Base-by-base conservation (phyloP, 1,140 invertebrate genomes). In the Orius laevigatus region DNA sequence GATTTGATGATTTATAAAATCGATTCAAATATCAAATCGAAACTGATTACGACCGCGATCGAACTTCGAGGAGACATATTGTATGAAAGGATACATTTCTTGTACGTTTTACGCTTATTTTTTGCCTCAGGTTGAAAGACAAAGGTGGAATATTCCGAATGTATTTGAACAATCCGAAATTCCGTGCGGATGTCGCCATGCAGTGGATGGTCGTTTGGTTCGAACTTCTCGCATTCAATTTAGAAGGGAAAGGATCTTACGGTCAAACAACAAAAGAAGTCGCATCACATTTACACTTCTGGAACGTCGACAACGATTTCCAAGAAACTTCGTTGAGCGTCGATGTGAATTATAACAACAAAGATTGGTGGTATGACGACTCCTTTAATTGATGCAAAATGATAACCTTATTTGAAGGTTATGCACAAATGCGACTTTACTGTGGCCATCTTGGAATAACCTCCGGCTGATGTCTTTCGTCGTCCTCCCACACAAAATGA, bases 401-500 rank as follows among this genome's bases (percentile, higher is more conserved):
- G n/a, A 8, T 34, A 34, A 34, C 8, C n/a, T 6, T 34, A 8
- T 34, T 8, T 8, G 6, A 8, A 56, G 70, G 54, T 70, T 73
- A 49, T 71, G 66, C 12, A 66, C 66, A 1, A 78, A 78, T 59
- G 61, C 70, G 3, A 71, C 71, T 6, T 56, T 74, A 10, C 34
- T 48, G 1, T 48, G 20, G 16, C 48, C 53, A 32, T 14, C 40
- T 5, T 35, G 42, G 31, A 51, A 19, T 34, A 49, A 59, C 45
- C 36, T 49, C 0, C 44, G 45, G 45, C 62, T 71, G 2, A 55
- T 69, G 1, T 62, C 74, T 1, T 66, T 70, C 51, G 58, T 75
- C 1, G 70, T 70, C 44, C 59, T 79, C 2, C 78, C 78, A 3
- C 70, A 74, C 41, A 74, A 73, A 1, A 68, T 75, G 49, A 66